Evolutionary conservation across 2,888 invertebrate species (phyloP), one percentile per base, ranked within the genome.

Genomic region (Melanotus villosus): DNA sequence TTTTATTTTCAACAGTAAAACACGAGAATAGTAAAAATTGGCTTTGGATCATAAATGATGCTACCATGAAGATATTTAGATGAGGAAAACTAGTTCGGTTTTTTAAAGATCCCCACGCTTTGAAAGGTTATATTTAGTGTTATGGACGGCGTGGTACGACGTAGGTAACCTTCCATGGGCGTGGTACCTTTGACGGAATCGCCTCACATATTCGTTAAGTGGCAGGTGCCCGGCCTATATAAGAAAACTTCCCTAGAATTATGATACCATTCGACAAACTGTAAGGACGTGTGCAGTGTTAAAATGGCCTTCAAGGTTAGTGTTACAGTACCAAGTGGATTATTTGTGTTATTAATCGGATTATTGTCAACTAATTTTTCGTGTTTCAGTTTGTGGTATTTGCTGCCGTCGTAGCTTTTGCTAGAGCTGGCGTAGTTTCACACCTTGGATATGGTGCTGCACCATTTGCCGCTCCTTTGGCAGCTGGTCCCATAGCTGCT

Each of bases 41-140:
- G n/a, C n/a, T n/a, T n/a, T n/a, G n/a, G 9, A n/a, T 18, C 16
- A 18, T 50, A 50, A 32, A 52, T 32, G 18, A 6, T 26, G 26
- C 32, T 12, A 12, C 32, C 16, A 38, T 12, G 21, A 23, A 32
- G 18, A n/a, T n/a, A n/a, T n/a, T n/a, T n/a, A n/a, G n/a, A n/a
- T n/a, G n/a, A n/a, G n/a, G n/a, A 64, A 32, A 64, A 43, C 62
- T 62, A 57, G 57, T 56, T 60, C 64, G 62, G 52, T 66, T 68
- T 69, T 52, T 32, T 47, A 21, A 19, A 59, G 50, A 50, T 64
- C 68, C 82, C 16, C 87, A 84, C 77, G 85, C 86, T 5, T 83
- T 74, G 0, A 58, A 68, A 68, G 68, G 68, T 68, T 63, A 68
- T 26, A 7, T 56, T 18, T 63, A 50, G 45, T 52, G 57, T 63